Evolutionary conservation across 2,797 vertebrate species (phyloP).

Genomic region (Tenualosa ilisha): DNA sequence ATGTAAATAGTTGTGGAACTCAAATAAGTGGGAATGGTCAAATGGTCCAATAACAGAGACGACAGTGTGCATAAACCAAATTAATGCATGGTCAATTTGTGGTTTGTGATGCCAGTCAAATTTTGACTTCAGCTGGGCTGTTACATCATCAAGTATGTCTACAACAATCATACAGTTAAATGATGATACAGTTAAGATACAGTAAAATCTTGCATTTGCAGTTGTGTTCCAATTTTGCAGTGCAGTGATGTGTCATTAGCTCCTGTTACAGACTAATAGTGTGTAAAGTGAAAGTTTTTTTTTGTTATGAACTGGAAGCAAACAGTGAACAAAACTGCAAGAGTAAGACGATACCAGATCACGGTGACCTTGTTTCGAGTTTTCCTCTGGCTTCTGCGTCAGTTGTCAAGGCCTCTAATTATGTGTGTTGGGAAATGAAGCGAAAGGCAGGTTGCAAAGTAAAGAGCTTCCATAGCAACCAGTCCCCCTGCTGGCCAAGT

Average conservation of each 20-base stretch:
- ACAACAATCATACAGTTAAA: not conserved
- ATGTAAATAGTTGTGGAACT: not conserved
- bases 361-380: not conserved
- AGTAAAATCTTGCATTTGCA: not conserved
- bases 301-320: not conserved
- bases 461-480: slow-evolving; percentile 31
- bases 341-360: not conserved
- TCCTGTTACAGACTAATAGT: no score
- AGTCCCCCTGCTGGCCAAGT: slow-evolving; percentile 35
- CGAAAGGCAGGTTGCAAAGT: slow-evolving; percentile 37
- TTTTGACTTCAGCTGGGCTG: not conserved
- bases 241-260: no score
- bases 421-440: not conserved
- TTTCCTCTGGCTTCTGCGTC: not conserved
- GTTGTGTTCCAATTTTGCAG: not conserved
- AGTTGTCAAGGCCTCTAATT: not conserved
- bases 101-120: not conserved
- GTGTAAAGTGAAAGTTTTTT: no score
- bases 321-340: not conserved
- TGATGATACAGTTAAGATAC: no score
- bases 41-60: not conserved
- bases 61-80: not conserved
- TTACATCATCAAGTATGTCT: not conserved
- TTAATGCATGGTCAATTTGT: not conserved
- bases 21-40: not conserved